These are phyloP conservation scores for Heteromormyrus szaboi DNA, from an alignment of 2,797 vertebrate species.

Conservation along the genomic window DNA sequence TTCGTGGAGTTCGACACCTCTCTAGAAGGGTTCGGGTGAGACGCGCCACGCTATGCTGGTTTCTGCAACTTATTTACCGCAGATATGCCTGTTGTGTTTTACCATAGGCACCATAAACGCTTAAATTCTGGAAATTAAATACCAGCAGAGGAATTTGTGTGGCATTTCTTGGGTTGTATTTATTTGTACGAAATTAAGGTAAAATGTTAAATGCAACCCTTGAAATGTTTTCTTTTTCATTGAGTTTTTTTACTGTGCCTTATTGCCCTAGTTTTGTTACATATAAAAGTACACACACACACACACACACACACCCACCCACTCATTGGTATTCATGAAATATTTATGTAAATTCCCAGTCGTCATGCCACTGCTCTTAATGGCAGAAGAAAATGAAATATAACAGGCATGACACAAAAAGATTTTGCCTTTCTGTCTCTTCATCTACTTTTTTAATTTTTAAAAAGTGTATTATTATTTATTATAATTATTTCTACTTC, in stretches of 20 bases:
- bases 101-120: neutral
- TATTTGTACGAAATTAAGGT: neutral
- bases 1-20: conserved; percentile 95
- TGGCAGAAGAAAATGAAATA: conserved; percentile 23
- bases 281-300: conserved; percentile 18
- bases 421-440: neutral
- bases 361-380: conserved; percentile 34
- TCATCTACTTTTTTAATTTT: neutral
- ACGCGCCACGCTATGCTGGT: neutral
- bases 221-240: too few relatives aligned
- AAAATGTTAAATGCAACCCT: neutral
- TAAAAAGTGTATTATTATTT: neutral
- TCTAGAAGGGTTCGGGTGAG: conserved; percentile 92
- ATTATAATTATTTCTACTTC: too few relatives aligned
- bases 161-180: neutral
- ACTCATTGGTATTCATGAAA: conserved; percentile 64
- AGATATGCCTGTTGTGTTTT: neutral
- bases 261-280: conserved; percentile 18
- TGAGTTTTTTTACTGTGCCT: neutral
- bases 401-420: neutral
- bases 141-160: neutral
- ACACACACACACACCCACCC: neutral
- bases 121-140: neutral
- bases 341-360: conserved; percentile 51
- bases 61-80: neutral